A percentile compares a stretch with the other conserved stretches of the same genome.
phyloP scores from a whole-genome alignment of 2,797 vertebrate genomes.

The Neomorphus geoffroyi region DNA sequence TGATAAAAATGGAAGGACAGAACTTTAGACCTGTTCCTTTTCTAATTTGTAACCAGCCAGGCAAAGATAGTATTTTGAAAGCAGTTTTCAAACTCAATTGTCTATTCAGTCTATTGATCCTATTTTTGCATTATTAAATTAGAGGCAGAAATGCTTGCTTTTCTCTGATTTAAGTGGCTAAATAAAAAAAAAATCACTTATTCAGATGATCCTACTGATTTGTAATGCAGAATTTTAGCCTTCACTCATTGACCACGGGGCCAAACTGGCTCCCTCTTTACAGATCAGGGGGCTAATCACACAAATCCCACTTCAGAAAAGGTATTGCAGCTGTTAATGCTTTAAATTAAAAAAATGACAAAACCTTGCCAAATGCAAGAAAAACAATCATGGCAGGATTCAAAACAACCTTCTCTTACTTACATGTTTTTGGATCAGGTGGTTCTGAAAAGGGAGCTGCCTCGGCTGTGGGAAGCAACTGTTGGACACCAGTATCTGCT shows the following conservation, averaged over 20 bases:
- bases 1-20: background rate
- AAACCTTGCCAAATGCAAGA: background rate
- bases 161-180: background rate
- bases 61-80: background rate
- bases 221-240: background rate
- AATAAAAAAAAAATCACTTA: background rate
- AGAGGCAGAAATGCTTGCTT: background rate
- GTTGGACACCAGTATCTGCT: background rate
- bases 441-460: background rate
- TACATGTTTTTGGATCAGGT: conserved; percentile 68
- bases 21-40: background rate
- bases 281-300: background rate
- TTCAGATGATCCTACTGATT: background rate
- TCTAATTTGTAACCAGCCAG: background rate
- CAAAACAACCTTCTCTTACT: background rate
- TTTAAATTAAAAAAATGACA: background rate
- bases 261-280: background rate
- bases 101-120: background rate
- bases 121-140: background rate
- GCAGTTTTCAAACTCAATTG: background rate
- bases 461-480: background rate
- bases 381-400: background rate
- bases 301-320: background rate
- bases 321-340: background rate
- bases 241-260: background rate